Evolutionary conservation across 2,888 invertebrate species (phyloP).

Genomic region (Torymus tubicola): DNA sequence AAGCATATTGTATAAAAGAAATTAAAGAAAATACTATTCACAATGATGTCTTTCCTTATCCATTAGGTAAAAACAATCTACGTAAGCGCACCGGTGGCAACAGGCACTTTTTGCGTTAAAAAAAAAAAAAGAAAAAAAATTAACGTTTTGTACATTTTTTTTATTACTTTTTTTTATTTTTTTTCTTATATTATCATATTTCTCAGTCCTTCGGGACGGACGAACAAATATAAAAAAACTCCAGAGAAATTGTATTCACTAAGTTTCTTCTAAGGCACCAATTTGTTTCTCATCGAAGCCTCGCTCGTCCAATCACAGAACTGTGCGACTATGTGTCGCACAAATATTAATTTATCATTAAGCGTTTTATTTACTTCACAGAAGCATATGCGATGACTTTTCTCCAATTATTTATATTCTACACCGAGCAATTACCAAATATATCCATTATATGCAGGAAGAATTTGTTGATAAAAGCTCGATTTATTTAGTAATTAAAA

Average conservation of each 20-base stretch:
- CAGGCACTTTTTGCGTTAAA: slow-evolving; percentile 55
- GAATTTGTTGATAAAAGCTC: slow-evolving; percentile 27
- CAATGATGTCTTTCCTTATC: slow-evolving; percentile 59
- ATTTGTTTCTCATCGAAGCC: slow-evolving; percentile 27
- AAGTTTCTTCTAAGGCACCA: slow-evolving; percentile 51
- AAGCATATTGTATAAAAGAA: slow-evolving; percentile 50
- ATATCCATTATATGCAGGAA: slow-evolving; percentile 43
- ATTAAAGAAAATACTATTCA: slow-evolving; percentile 57
- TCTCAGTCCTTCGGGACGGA: slow-evolving; percentile 47
- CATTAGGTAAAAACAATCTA: slow-evolving; percentile 55
- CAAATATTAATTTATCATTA: slow-evolving; percentile 51
- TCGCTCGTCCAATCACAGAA: slow-evolving; percentile 55
- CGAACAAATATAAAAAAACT: slow-evolving; percentile 43
- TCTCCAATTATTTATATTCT: slow-evolving; percentile 29
- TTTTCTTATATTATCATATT: slow-evolving; percentile 27
- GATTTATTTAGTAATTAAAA: slow-evolving; percentile 34
- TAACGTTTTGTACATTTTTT: slow-evolving; percentile 27
- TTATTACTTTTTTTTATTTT: slow-evolving; percentile 39
- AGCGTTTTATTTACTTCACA: slow-evolving; percentile 53
- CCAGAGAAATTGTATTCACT: slow-evolving; percentile 22
- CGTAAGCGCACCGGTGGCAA: slow-evolving; percentile 49
- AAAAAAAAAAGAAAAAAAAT: slow-evolving; percentile 45
- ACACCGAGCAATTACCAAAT: slow-evolving; percentile 39
- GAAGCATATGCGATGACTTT: slow-evolving; percentile 50
- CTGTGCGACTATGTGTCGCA: slow-evolving; percentile 45